phyloP scores from a whole-genome alignment of 2,888 invertebrate species.

The Cerastis rubricosa region DNA sequence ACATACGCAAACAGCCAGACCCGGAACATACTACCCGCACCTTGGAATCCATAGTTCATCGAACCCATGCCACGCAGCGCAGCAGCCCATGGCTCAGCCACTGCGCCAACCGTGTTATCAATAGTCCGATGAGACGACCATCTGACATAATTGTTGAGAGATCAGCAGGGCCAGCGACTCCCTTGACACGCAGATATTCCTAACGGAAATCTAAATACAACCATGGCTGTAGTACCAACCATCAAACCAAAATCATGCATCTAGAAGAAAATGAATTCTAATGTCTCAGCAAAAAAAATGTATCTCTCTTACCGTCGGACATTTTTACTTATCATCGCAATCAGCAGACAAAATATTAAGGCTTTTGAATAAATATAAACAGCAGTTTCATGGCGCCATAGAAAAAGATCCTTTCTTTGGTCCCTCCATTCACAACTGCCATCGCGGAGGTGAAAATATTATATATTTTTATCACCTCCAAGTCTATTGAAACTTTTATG shows the following conservation, averaged over 20 bases:
- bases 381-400: constrained; percentile 60
- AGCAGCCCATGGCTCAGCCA: background rate
- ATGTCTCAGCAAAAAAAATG: constrained; percentile 23
- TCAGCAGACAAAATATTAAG: constrained; percentile 64
- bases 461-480: constrained; percentile 62
- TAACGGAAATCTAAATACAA: background rate
- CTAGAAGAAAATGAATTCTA: constrained; percentile 14
- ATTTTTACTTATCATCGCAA: constrained; percentile 68
- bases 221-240: background rate
- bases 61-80: background rate
- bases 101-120: background rate
- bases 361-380: constrained; percentile 64
- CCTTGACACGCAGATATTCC: background rate
- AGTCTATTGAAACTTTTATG: constrained; percentile 60
- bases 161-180: background rate
- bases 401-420: constrained; percentile 58
- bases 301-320: constrained; percentile 19
- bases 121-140: background rate
- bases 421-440: constrained; percentile 45
- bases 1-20: background rate
- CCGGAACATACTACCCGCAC: background rate
- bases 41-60: no score
- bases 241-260: background rate
- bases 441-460: constrained; percentile 57
- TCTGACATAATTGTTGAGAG: background rate